Base-by-base conservation (phyloP, 1,140 invertebrate species). In the Trachymyrmex cornetzi region DNA sequence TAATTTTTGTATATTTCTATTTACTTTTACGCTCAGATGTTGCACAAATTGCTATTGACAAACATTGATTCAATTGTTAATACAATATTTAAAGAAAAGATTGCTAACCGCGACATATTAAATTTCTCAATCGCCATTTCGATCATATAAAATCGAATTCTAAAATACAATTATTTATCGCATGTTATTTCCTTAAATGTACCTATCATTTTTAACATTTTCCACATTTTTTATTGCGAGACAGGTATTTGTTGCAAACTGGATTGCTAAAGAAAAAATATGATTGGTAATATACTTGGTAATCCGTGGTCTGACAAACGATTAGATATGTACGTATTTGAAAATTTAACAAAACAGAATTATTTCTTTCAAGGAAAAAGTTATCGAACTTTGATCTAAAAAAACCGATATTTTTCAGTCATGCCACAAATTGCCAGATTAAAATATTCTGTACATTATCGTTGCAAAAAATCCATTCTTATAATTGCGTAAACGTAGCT, bases 131-230 rank as follows among this genome's bases (percentile, higher is more conserved):
- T 7, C 3, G 11, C 2, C 0, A 38, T 24, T 50, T 50, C n/a
- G 3, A 57, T 2, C 7, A 6, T 34, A 19, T 14, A 57, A 57
- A 59, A 59, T 75, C 4, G 30, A 59, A 57, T 16, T 59, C 14
- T 30, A 22, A 44, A 22, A 48, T 63, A 64, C n/a, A 24, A 27
- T 14, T 14, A 9, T 44, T 44, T 11, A 44, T 44, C 38, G 59
- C 59, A 50, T 64, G 38, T 63, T 63, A 9, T 48, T 1, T 34
- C 16, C 9, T 48, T 48, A 38, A 77, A 61, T 14, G n/a, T 75
- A 64, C 16, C 9, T 63, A 19, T 77, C 57, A 63, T 77, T 48
- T 48, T 77, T 63, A 77, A 48, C 38, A 48, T 27, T 77, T 48
- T 14, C 24, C 12, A 19, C 19, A 64, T 64, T 48, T 55, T 69